Evolutionary conservation across 2,113 vertebrate species (phyloP).

Genomic region (Colinus virginianus): DNA sequence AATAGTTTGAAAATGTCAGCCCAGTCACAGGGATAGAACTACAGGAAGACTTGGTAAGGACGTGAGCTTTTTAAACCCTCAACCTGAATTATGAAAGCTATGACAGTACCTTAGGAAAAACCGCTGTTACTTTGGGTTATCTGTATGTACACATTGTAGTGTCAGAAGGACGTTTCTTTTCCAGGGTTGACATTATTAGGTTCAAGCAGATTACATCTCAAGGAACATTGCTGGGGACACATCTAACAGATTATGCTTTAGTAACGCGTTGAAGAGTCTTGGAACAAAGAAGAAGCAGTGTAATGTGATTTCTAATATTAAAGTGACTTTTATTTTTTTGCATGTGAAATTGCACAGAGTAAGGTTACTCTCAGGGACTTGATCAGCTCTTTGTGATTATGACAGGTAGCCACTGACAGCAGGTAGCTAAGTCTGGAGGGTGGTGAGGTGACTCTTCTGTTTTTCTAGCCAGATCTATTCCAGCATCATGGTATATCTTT

Average conservation of each 20-base stretch:
- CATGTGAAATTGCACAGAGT: not conserved
- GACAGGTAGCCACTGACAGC: not conserved
- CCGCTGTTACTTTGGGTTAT: not conserved
- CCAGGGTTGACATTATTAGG: not conserved
- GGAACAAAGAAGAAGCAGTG: not conserved
- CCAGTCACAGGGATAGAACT: not conserved
- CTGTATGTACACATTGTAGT: not conserved
- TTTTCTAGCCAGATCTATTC: not conserved
- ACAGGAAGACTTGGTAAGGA: not conserved
- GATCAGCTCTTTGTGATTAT: not conserved
- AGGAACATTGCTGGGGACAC: not conserved
- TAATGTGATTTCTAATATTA: not conserved
- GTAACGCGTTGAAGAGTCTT: not conserved
- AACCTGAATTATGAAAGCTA: not conserved
- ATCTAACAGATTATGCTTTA: not conserved
- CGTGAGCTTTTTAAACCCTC: not conserved
- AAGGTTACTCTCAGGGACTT: not conserved
- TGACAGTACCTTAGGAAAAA: not conserved
- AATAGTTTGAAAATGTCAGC: not conserved
- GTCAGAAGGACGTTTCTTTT: not conserved
- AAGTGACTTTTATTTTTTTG: not conserved
- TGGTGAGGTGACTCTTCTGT: not conserved
- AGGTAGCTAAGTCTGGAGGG: not conserved
- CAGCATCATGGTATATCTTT: not conserved
- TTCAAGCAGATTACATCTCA: not conserved